Evolutionary conservation across 2,797 vertebrate species (phyloP).

Genomic region (Notolabrus celidotus): DNA sequence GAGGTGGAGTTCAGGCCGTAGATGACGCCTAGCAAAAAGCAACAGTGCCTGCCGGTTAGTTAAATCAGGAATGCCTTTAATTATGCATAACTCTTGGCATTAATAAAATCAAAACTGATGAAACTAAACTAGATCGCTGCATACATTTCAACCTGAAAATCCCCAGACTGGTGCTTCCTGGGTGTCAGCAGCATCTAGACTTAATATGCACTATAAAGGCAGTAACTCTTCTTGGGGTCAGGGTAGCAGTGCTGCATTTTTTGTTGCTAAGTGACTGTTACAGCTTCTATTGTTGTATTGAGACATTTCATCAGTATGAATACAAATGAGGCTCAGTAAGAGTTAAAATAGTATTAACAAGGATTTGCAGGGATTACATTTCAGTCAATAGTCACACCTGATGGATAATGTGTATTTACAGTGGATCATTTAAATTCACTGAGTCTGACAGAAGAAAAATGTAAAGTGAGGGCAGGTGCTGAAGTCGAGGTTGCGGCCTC

Average conservation of each 20-base stretch:
- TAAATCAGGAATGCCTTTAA: no score
- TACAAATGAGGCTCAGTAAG: not conserved
- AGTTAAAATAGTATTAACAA: constrained; percentile 13
- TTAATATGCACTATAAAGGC: not conserved
- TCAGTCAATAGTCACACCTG: constrained; percentile 7
- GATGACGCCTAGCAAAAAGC: no score
- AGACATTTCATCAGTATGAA: constrained; percentile 6
- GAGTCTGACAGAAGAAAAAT: constrained; percentile 18
- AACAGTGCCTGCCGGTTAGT: no score
- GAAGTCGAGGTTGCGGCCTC: constrained; percentile 37
- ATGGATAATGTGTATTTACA: constrained; percentile 8
- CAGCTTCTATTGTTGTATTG: not conserved
- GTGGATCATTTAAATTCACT: not conserved
- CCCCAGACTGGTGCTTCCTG: no score
- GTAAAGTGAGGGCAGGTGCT: constrained; percentile 31
- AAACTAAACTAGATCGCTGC: no score
- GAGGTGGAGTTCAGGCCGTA: no score
- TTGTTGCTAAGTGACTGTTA: not conserved
- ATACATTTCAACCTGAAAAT: no score
- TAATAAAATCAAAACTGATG: no score
- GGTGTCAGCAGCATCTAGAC: not conserved
- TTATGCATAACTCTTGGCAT: no score
- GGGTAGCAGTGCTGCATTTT: not conserved
- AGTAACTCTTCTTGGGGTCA: not conserved
- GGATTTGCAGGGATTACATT: constrained; percentile 17